phyloP scores from a whole-genome alignment of 2,888 invertebrate species.

The Nomada hirtipes region DNA sequence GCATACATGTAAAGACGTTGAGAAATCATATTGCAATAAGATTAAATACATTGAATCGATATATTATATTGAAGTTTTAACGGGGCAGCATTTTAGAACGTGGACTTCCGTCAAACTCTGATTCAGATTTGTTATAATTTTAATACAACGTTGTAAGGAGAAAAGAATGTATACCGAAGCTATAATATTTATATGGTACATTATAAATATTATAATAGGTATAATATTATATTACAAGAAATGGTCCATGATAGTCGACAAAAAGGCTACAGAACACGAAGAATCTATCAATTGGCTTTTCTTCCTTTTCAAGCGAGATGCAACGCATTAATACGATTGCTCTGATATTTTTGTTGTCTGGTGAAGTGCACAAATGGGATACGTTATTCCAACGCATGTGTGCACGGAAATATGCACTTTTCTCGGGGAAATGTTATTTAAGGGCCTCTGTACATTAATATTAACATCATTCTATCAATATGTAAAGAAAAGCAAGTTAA shows the following conservation, averaged over 20 bases:
- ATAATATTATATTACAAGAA: constrained; percentile 20
- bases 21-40: constrained; percentile 19
- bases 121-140: constrained; percentile 46
- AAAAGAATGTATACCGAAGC: constrained; percentile 37
- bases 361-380: constrained; percentile 49
- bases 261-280: background rate
- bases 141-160: constrained; percentile 33
- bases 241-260: constrained; percentile 11
- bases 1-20: constrained; percentile 12
- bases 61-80: constrained; percentile 10
- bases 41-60: constrained; percentile 16
- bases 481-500: constrained; percentile 47
- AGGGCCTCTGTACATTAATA: constrained; percentile 77
- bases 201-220: constrained; percentile 51
- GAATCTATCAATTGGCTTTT: background rate
- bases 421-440: constrained; percentile 75
- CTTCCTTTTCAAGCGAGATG: constrained; percentile 37
- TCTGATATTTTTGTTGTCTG: constrained; percentile 52
- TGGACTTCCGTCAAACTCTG: constrained; percentile 8
- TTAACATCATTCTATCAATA: constrained; percentile 64
- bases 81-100: background rate
- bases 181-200: constrained; percentile 8
- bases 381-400: constrained; percentile 55
- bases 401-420: constrained; percentile 59
- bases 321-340: constrained; percentile 31